Evolutionary conservation across 2,113 vertebrate genomes (phyloP), one percentile per base, ranked within the genome.

Genomic region (Semnornis frantzii): DNA sequence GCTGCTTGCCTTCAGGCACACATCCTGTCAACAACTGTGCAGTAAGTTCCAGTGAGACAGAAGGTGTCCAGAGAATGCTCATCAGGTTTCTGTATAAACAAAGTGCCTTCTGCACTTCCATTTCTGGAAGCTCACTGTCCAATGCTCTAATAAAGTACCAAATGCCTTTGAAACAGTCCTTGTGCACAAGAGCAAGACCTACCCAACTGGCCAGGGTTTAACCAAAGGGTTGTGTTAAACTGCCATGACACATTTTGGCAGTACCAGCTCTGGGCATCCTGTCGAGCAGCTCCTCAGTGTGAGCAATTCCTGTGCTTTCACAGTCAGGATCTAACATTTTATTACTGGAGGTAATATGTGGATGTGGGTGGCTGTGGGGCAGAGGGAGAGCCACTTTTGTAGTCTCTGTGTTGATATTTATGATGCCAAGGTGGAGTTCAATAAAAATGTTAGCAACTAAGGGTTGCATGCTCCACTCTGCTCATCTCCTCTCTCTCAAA

Each of bases 51-150:
- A 94, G 79, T 12, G 54, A 44, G 62, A 65, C 69, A 83, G 85
- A 78, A 28, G 12, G 21, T 82, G 71, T 90, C 78, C 81, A 96
- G 96, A 91, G 82, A 95, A 96, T 92, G 94, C 58, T 93, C 87
- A 96, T 93, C 94, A 96, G 46, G 74, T 93, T 96, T 93, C 59
- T 94, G 46, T 80, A 95, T 90, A 94, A 97, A 95, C 30, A 94
- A 86, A 95, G 15, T 55, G 18, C 46, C 25, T 55, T 65, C 44
- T 93, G 13, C 3, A 5, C 24, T 92, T 92, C 63, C 89, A 28
- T 94, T 93, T 95, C 85, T 91, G 65, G 55, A 74, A 96, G 54
- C 34, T 95, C 75, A 57, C 60, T 93, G 37, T 92, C 69, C 96
- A 90, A 93, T 8, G 77, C 70, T 85, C 96, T 90, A 81, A 24